Evolutionary conservation across 2,113 vertebrate species (phyloP).

Genomic region (Galbula dea): DNA sequence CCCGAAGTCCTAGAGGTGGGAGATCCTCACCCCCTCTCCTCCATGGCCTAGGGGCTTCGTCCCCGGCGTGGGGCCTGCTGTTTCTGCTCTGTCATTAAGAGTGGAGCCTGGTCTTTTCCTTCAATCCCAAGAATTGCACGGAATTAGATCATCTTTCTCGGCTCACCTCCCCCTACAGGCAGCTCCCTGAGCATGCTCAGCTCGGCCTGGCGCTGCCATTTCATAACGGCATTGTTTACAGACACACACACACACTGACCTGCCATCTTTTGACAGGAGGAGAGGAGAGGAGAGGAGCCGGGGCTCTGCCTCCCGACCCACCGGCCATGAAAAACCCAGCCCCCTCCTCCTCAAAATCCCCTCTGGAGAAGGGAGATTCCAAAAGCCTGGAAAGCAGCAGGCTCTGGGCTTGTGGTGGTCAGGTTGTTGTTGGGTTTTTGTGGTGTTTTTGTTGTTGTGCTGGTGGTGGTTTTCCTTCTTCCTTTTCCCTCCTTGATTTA

Average conservation of each 20-base stretch:
- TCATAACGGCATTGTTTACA: constrained; percentile 87
- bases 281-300: not conserved
- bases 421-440: not conserved
- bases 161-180: constrained; percentile 81
- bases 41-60: constrained; percentile 58
- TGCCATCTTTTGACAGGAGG: constrained; percentile 58
- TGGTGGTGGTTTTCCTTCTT: not conserved
- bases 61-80: constrained; percentile 56
- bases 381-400: not conserved
- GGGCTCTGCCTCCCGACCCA: not conserved
- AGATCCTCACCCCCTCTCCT: constrained; percentile 48
- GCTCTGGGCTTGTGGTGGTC: not conserved
- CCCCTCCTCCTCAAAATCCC: not conserved
- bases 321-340: not conserved
- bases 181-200: constrained; percentile 71
- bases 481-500: not conserved
- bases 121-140: constrained; percentile 71
- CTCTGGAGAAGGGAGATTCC: not conserved
- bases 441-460: not conserved
- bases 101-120: constrained; percentile 67
- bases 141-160: constrained; percentile 66
- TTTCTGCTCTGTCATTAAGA: constrained; percentile 74
- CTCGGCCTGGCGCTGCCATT: constrained; percentile 82
- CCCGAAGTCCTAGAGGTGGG: constrained; percentile 38
- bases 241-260: constrained; percentile 71